Conservation (phyloP, 2,888 invertebrate species). For the Plutella xylostella region DNA sequence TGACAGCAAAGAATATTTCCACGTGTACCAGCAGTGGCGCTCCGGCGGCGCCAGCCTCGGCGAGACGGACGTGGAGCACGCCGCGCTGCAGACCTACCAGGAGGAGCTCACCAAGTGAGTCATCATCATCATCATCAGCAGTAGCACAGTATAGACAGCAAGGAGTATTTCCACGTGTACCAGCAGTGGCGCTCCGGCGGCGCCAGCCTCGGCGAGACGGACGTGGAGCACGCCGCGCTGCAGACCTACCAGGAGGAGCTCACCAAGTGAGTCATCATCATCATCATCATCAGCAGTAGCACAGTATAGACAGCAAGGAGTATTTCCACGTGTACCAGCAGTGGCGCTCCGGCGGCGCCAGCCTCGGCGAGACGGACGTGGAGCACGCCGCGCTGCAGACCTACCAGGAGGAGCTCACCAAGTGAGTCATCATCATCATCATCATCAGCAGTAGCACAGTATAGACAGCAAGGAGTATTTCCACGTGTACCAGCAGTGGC, state of each 20-base stretch:
- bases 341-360: constrained; percentile 66
- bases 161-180: constrained; percentile 83
- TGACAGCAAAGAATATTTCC: constrained; percentile 92
- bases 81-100: constrained; percentile 41
- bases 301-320: constrained; percentile 91
- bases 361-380: constrained; percentile 70
- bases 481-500: constrained; percentile 75
- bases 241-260: constrained; percentile 43
- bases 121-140: too few relatives aligned
- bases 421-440: too few relatives aligned
- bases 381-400: constrained; percentile 43
- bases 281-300: too few relatives aligned
- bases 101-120: constrained; percentile 46
- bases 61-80: constrained; percentile 66
- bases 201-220: constrained; percentile 70
- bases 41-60: constrained; percentile 62
- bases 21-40: constrained; percentile 74
- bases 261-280: constrained; percentile 44
- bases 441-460: too few relatives aligned
- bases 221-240: constrained; percentile 50
- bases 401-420: constrained; percentile 41
- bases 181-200: constrained; percentile 72
- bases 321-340: constrained; percentile 82
- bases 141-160: constrained; percentile 93
- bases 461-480: constrained; percentile 93